phyloP scores from a whole-genome alignment of 2,797 vertebrate species.

The Arctocebus calabarensis region DNA sequence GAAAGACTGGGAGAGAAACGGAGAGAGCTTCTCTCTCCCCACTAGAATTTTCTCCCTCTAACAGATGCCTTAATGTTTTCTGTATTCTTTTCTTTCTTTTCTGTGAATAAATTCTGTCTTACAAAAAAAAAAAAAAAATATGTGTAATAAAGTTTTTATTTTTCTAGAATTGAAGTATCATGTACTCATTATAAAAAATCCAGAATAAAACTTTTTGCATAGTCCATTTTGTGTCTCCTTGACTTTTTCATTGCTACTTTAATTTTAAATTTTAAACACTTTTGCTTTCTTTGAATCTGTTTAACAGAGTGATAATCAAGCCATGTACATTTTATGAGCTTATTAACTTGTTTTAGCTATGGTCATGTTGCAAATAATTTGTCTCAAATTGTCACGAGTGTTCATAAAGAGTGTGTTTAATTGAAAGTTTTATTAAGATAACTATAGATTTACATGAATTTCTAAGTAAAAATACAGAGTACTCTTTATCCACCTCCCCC shows the following conservation, averaged over 20 bases:
- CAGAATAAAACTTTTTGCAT: not conserved
- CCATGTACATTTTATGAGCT: not conserved
- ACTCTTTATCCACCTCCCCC: not conserved
- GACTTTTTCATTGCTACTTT: not conserved
- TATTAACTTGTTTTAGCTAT: not conserved
- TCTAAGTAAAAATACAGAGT: not conserved
- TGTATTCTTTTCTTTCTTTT: too few relatives aligned
- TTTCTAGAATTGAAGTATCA: not conserved
- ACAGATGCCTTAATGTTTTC: too few relatives aligned
- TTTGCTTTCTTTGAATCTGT: not conserved
- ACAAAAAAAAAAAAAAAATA: too few relatives aligned
- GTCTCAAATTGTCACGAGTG: not conserved
- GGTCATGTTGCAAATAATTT: not conserved
- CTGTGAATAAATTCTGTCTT: too few relatives aligned
- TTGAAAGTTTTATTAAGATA: not conserved
- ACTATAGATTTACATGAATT: not conserved
- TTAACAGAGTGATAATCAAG: not conserved
- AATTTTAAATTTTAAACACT: not conserved
- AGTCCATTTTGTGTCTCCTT: not conserved
- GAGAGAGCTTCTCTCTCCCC: too few relatives aligned
- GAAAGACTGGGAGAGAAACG: too few relatives aligned
- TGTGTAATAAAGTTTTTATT: too few relatives aligned
- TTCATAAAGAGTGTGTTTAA: constrained; percentile 19
- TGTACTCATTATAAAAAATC: not conserved
- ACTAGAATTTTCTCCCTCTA: too few relatives aligned